Evolutionary conservation across 2,797 vertebrate genomes (phyloP).

Genomic region (Apogon talboti): DNA sequence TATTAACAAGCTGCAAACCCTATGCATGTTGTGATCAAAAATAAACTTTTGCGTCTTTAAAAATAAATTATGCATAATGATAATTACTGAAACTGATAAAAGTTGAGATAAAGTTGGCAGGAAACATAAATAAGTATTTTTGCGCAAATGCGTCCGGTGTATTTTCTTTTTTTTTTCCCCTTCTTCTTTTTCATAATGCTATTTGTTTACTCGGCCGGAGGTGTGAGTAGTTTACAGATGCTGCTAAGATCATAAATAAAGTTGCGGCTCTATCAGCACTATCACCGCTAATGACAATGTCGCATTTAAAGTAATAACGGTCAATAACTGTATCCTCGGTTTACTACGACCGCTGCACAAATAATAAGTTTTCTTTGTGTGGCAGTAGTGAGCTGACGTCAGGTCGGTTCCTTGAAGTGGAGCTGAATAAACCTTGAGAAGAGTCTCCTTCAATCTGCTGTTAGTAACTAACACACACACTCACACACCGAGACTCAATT

Average conservation of each 20-base stretch:
- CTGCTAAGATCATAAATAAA: constrained; percentile 55
- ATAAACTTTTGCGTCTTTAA: not conserved
- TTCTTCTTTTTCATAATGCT: not conserved
- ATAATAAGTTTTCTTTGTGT: constrained; percentile 92
- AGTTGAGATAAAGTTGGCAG: constrained; percentile 2
- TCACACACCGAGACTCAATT: constrained; percentile 87
- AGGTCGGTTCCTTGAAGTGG: constrained; percentile 96
- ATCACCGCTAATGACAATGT: constrained; percentile 41
- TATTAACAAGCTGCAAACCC: not conserved
- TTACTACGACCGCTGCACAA: constrained; percentile 77
- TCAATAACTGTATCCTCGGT: constrained; percentile 60
- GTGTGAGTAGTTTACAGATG: constrained; percentile 4
- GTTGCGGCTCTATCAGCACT: constrained; percentile 38
- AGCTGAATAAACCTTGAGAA: constrained; percentile 96
- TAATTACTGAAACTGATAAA: constrained; percentile 2
- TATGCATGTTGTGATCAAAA: not conserved
- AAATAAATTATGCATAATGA: not conserved
- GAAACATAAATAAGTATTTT: not conserved
- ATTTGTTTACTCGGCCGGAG: constrained; percentile 55
- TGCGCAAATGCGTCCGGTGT: no score
- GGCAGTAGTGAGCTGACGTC: constrained; percentile 92
- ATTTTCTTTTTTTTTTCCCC: not conserved
- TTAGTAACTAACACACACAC: constrained; percentile 90
- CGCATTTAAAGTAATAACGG: constrained; percentile 70
- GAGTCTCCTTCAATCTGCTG: constrained; percentile 94